These are phyloP conservation scores for Drosophila kohkoa DNA, from an alignment of 1,140 invertebrate species.

Conservation along the genomic window DNA sequence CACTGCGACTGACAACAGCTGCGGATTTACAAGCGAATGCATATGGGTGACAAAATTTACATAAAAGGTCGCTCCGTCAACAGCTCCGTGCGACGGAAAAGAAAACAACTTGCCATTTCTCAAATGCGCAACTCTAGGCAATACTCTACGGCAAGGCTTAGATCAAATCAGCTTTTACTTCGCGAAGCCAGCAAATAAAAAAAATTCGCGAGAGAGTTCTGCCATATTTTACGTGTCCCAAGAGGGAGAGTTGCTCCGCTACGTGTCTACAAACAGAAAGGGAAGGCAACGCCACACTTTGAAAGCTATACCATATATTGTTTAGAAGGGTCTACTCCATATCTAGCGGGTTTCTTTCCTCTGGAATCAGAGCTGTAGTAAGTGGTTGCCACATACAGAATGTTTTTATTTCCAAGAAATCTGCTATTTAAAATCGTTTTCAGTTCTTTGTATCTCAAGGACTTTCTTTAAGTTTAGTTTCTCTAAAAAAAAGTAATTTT, in stretches of 20 bases:
- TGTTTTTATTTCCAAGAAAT: background rate
- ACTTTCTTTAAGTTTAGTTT: too few relatives aligned
- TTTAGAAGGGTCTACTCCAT: background rate
- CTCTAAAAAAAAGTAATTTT: too few relatives aligned
- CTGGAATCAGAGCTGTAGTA: background rate
- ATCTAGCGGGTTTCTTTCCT: background rate
- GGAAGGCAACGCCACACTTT: background rate
- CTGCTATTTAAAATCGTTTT: too few relatives aligned
- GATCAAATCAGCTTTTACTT: slow-evolving; percentile 25
- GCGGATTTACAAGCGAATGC: slow-evolving; percentile 78
- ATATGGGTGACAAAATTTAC: slow-evolving; percentile 72
- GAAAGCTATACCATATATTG: background rate
- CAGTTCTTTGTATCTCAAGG: too few relatives aligned
- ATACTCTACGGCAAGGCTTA: slow-evolving; percentile 6
- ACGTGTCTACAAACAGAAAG: background rate
- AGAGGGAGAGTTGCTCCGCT: background rate
- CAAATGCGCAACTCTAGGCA: slow-evolving; percentile 34
- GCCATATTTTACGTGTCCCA: slow-evolving; percentile 8
- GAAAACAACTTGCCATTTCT: slow-evolving; percentile 59
- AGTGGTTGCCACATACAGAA: background rate
- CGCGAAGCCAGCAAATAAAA: background rate
- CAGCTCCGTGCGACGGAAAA: slow-evolving; percentile 19
- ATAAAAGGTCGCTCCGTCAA: slow-evolving; percentile 77
- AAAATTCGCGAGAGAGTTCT: slow-evolving; percentile 1
- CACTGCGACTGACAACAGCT: slow-evolving; percentile 26